A percentile compares a stretch with the other conserved stretches of the same genome.
These are phyloP conservation scores for Aurelia aurita DNA, from an alignment of 30 jellyfish, hydroid and myxozoan species.

Conservation along the genomic window DNA sequence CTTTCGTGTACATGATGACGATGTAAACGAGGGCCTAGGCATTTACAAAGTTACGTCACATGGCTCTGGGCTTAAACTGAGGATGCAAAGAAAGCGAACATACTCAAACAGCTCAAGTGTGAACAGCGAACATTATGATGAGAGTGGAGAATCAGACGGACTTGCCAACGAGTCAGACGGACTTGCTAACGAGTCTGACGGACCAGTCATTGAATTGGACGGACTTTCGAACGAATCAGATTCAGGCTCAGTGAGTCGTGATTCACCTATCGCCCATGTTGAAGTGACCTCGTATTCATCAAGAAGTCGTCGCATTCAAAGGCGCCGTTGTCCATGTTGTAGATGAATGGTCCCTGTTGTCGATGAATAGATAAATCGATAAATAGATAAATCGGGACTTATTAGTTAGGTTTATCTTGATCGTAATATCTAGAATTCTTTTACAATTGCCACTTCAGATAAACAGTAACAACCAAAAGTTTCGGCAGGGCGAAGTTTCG, in stretches of 20 bases:
- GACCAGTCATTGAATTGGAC: conserved; percentile 2
- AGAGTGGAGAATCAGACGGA: conserved; percentile 59
- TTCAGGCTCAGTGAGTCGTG: conserved; percentile 5
- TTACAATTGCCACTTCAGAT: too few species aligned
- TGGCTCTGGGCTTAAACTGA: conserved; percentile 67
- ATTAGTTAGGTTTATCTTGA: too few species aligned
- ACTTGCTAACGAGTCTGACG: conserved; percentile 23
- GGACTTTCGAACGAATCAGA: neutral
- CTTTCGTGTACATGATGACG: conserved; percentile 12
- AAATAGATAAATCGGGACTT: too few species aligned
- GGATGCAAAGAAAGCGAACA: conserved; percentile 71
- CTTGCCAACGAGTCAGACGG: conserved; percentile 31
- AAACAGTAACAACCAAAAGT: too few species aligned
- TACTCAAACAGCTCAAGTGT: conserved; percentile 57
- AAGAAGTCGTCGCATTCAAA: conserved; percentile 68
- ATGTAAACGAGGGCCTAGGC: conserved; percentile 17
- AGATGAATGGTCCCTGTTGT: too few species aligned
- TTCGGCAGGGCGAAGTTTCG: too few species aligned
- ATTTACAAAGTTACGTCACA: conserved; percentile 64
- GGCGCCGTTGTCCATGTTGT: conserved; percentile 79
- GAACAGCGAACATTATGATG: conserved; percentile 66
- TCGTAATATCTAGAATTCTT: too few species aligned
- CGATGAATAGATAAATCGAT: too few species aligned
- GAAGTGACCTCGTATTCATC: conserved; percentile 51
- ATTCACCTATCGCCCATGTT: conserved; percentile 12